Conservation (phyloP, 2,888 invertebrate genomes). For the Agrochola lota region DNA sequence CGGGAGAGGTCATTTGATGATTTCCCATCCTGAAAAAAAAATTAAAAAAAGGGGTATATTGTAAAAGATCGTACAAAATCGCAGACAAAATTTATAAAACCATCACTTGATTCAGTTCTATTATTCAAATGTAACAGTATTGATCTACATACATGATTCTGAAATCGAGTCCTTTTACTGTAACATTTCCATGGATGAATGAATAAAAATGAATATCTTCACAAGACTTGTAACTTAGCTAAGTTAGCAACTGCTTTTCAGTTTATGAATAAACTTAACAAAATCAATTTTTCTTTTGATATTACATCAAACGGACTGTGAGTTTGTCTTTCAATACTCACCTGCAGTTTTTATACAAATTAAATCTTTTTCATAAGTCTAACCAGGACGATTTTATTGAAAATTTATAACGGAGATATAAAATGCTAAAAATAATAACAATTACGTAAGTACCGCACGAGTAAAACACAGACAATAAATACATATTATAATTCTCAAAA, state of each 20-base stretch:
- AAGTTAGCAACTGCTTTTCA: slow-evolving; percentile 19
- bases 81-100: slow-evolving; percentile 35
- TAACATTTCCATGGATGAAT: slow-evolving; percentile 34
- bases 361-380: background rate
- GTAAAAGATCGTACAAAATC: slow-evolving; percentile 24
- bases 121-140: slow-evolving; percentile 50
- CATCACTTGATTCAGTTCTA: slow-evolving; percentile 34
- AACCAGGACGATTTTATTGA: background rate
- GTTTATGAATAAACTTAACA: slow-evolving; percentile 11
- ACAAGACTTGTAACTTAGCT: background rate
- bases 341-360: background rate
- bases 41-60: no score
- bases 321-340: slow-evolving; percentile 6
- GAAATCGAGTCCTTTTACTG: slow-evolving; percentile 28
- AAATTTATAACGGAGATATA: slow-evolving; percentile 7
- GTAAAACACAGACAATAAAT: background rate
- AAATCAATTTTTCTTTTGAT: slow-evolving; percentile 1
- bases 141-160: slow-evolving; percentile 47
- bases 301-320: slow-evolving; percentile 3
- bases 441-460: background rate
- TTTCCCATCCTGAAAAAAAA: no score
- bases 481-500: slow-evolving; percentile 2
- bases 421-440: background rate
- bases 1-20: no score
- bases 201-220: slow-evolving; percentile 33